phyloP scores from a whole-genome alignment of 2,113 vertebrate species.

The Ophiodon elongatus region DNA sequence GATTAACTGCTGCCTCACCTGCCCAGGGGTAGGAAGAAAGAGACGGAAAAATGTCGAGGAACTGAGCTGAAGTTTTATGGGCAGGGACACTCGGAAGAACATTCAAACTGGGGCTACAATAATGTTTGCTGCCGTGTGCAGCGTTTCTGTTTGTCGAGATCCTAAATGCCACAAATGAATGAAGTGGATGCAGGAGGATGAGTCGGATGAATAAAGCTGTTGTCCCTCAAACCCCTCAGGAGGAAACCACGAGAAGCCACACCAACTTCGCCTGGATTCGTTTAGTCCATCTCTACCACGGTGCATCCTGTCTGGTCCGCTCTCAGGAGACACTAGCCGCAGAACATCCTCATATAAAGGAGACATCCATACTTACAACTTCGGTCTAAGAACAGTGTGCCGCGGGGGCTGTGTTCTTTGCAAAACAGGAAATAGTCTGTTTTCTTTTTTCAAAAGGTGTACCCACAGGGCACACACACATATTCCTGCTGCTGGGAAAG shows the following conservation, averaged over 20 bases:
- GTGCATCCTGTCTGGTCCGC: slow-evolving; percentile 25
- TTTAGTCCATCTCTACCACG: slow-evolving; percentile 35
- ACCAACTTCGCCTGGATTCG: slow-evolving; percentile 11
- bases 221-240: slow-evolving; percentile 1
- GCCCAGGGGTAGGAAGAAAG: slow-evolving; percentile 37
- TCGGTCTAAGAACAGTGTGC: slow-evolving; percentile 21
- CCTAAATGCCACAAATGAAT: background rate
- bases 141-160: background rate
- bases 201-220: slow-evolving; percentile 32
- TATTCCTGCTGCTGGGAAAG: slow-evolving; percentile 46
- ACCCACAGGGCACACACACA: slow-evolving; percentile 50
- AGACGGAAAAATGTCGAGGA: slow-evolving; percentile 13
- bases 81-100: background rate
- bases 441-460: slow-evolving; percentile 69
- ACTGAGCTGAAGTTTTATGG: background rate
- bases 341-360: slow-evolving; percentile 35
- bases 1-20: slow-evolving; percentile 56
- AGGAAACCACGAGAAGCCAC: slow-evolving; percentile 32
- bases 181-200: slow-evolving; percentile 5
- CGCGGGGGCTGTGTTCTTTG: slow-evolving; percentile 39
- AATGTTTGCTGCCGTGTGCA: background rate
- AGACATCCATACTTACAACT: slow-evolving; percentile 22
- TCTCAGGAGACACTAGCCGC: slow-evolving; percentile 38
- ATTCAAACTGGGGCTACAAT: background rate
- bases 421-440: slow-evolving; percentile 76